Evolutionary conservation across 2,888 invertebrate species (phyloP), one percentile per base, ranked within the genome.

Genomic region (Dendrolimus pini): DNA sequence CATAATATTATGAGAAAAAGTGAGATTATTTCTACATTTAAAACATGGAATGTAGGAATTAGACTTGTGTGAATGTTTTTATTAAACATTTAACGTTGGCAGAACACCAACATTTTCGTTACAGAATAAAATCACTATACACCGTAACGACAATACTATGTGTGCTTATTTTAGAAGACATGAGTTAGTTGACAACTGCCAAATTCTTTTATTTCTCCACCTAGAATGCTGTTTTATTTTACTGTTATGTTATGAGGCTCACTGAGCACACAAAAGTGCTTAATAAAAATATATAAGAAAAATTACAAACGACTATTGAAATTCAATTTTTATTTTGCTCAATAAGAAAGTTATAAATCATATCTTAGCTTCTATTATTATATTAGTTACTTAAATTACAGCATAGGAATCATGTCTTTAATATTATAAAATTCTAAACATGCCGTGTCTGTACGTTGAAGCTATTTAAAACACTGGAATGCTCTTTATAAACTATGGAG

Each of bases 361-460:
- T 52, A 61, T 60, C 65, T 65, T 67, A 70, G 57, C 30, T 56
- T 60, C 56, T 65, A 65, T 61, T 62, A 55, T 60, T 60, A 61
- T 61, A 63, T 47, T 61, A 67, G 61, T 59, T 58, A 65, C 60
- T 61, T 63, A 64, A 65, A 59, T 59, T 65, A 62, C 55, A 60
- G 59, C 60, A 66, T 71, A 74, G 75, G 74, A 75, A 75, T 74
- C 71, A 65, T 58, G 58, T 68, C 62, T 53, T 54, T 9, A 47
- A 47, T n/a, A n/a, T n/a, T n/a, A n/a, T n/a, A n/a, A n/a, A n/a
- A n/a, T n/a, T n/a, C n/a, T n/a, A n/a, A n/a, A n/a, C n/a, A n/a
- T n/a, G n/a, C n/a, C n/a, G n/a, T n/a, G n/a, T n/a, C n/a, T n/a
- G n/a, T n/a, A n/a, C n/a, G n/a, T n/a, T n/a, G n/a, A n/a, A n/a